phyloP scores from a whole-genome alignment of 2,113 vertebrate species.

The Procapra przewalskii region DNA sequence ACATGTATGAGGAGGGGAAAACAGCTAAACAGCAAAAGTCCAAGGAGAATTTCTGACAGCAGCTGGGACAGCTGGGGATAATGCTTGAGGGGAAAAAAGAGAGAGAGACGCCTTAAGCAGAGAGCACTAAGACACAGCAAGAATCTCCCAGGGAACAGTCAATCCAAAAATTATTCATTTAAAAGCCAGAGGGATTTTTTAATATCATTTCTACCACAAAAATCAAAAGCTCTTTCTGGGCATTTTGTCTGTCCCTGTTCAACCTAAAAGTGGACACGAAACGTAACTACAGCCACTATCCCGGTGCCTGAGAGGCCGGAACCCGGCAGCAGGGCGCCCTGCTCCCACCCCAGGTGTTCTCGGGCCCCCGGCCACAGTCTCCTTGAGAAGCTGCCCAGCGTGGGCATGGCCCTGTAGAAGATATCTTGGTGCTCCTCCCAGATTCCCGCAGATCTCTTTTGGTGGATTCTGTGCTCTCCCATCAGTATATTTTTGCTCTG shows the following conservation, averaged over 20 bases:
- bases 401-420: neutral
- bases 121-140: neutral
- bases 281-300: neutral
- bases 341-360: neutral
- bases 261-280: neutral
- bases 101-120: neutral
- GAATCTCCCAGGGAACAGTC: neutral
- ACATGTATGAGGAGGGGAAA: neutral
- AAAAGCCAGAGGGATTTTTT: neutral
- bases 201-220: neutral
- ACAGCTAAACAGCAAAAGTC: neutral
- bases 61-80: neutral
- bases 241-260: neutral
- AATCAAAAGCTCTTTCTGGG: neutral
- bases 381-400: neutral
- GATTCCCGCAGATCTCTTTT: neutral
- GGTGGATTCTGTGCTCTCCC: neutral
- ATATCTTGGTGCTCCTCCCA: neutral
- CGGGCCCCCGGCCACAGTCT: neutral
- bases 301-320: neutral
- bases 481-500: neutral
- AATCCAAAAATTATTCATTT: neutral
- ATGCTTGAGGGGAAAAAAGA: neutral
- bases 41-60: neutral
- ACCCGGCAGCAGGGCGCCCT: fast-evolving